These are phyloP conservation scores for Tadarida brasiliensis DNA, from an alignment of 2,797 vertebrate species.

Conservation along the genomic window DNA sequence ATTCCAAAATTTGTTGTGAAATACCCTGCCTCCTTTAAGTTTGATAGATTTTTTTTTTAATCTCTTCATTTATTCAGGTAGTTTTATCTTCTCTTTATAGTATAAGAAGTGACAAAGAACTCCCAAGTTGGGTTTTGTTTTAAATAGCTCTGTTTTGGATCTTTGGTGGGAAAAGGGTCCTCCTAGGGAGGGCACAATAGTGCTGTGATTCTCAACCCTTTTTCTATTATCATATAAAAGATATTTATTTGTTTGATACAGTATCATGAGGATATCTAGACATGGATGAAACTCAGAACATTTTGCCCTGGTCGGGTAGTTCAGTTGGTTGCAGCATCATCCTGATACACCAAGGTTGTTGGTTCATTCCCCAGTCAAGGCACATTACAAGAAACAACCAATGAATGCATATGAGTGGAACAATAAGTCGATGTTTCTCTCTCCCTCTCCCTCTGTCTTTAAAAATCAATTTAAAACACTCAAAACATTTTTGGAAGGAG, in stretches of 20 bases:
- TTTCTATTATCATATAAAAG: not conserved
- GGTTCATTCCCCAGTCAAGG: not conserved
- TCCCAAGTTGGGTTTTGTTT: not conserved
- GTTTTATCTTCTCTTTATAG: constrained; percentile 2
- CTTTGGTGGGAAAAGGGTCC: not conserved
- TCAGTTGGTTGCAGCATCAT: not conserved
- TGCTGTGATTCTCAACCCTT: not conserved
- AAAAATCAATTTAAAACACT: not conserved
- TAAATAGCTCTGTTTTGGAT: constrained; percentile 25
- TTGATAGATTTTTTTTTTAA: not conserved
- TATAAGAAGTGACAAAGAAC: constrained; percentile 30
- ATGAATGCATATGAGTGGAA: not conserved
- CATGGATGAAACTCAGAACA: constrained; percentile 35
- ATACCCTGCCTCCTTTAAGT: not conserved
- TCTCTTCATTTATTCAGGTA: constrained; percentile 35
- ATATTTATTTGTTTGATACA: constrained; percentile 34
- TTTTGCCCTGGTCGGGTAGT: not conserved
- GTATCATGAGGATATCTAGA: not conserved
- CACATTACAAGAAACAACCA: not conserved
- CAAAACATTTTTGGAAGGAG: not conserved
- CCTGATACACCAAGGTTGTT: not conserved
- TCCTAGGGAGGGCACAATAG: not conserved
- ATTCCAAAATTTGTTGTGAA: constrained; percentile 5
- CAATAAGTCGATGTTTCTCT: not conserved
- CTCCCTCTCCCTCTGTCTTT: not conserved